A percentile compares a stretch with the other conserved stretches of the same genome.
Conservation (phyloP, 2,797 vertebrate species). For the Tapirus indicus region DNA sequence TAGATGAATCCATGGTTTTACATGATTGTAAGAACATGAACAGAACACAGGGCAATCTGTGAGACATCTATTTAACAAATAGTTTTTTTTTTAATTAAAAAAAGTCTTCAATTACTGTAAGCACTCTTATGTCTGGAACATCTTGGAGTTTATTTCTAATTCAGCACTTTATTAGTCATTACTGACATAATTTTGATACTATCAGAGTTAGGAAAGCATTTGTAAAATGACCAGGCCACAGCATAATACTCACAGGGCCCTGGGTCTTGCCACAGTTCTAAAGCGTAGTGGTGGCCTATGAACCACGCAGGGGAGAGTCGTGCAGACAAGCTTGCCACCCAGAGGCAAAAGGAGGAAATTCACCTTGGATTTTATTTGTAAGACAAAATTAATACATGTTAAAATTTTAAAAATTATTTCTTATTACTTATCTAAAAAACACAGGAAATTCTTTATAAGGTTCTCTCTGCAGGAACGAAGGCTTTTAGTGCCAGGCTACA, state of each 20-base stretch:
- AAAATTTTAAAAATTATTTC: constrained; percentile 27
- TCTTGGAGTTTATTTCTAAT: background rate
- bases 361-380: background rate
- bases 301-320: background rate
- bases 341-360: constrained; percentile 72
- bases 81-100: background rate
- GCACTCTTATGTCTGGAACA: background rate
- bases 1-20: constrained; percentile 27
- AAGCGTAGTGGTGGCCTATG: background rate
- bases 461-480: background rate
- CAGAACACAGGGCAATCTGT: background rate
- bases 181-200: background rate
- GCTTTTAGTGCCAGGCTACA: background rate
- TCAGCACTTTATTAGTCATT: background rate
- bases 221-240: background rate
- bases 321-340: constrained; percentile 86
- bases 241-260: background rate
- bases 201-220: background rate
- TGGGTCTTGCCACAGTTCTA: background rate
- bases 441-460: constrained; percentile 19
- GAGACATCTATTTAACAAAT: constrained; percentile 32
- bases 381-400: background rate
- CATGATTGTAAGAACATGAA: background rate
- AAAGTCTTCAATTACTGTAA: background rate
- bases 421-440: constrained; percentile 8